phyloP scores from a whole-genome alignment of 2,888 invertebrate species.

The Dynastes grantii region DNA sequence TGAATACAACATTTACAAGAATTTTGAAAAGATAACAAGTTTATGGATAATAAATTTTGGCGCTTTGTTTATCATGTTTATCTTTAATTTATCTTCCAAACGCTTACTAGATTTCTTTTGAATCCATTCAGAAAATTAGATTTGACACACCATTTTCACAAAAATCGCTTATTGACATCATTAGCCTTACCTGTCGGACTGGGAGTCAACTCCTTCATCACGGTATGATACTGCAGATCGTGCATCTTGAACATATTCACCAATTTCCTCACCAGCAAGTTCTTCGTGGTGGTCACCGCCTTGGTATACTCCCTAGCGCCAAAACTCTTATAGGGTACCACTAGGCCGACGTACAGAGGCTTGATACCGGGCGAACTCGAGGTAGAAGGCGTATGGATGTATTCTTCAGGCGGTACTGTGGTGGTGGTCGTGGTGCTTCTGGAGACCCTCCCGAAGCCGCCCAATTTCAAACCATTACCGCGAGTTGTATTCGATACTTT shows the following conservation, averaged over 20 bases:
- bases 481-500: slow-evolving; percentile 64
- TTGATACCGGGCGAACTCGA: slow-evolving; percentile 51
- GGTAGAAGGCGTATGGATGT: slow-evolving; percentile 58
- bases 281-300: slow-evolving; percentile 80
- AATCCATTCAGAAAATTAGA: no score
- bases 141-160: no score
- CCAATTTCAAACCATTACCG: slow-evolving; percentile 67
- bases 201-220: slow-evolving; percentile 82
- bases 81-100: no score
- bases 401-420: slow-evolving; percentile 64
- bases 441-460: slow-evolving; percentile 52
- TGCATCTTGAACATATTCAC: slow-evolving; percentile 78
- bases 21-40: no score
- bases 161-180: no score
- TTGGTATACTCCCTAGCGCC: slow-evolving; percentile 82
- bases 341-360: slow-evolving; percentile 78
- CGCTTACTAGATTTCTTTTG: no score
- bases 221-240: slow-evolving; percentile 80
- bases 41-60: no score
- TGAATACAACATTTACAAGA: no score
- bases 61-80: no score
- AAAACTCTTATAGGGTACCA: slow-evolving; percentile 85
- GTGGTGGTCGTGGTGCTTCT: slow-evolving; percentile 61
- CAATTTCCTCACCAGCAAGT: slow-evolving; percentile 78
- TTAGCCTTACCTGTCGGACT: slow-evolving; percentile 79